Conservation (phyloP, 2,113 vertebrate genomes). For the Brachyhypopomus gauderio region DNA sequence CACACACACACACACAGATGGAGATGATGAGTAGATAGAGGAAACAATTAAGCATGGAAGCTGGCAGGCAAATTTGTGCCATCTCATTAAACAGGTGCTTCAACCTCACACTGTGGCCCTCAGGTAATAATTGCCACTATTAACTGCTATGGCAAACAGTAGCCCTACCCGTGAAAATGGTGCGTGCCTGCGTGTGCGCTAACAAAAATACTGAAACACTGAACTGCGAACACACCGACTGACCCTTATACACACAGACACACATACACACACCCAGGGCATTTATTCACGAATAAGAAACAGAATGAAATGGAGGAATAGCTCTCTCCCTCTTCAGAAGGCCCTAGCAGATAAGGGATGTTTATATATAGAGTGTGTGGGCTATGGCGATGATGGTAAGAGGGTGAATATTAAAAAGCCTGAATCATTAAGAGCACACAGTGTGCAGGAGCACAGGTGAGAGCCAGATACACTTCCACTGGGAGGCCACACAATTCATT, state of each 20-base stretch:
- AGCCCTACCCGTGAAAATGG: not conserved
- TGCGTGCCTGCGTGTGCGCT: not conserved
- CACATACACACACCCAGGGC: not conserved
- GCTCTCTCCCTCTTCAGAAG: not conserved
- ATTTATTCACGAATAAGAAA: slow-evolving; percentile 27
- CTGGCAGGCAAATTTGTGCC: slow-evolving; percentile 15
- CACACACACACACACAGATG: not conserved
- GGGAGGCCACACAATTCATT: slow-evolving; percentile 15
- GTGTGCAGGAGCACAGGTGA: slow-evolving; percentile 20
- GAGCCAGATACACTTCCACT: slow-evolving; percentile 14
- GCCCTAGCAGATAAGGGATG: slow-evolving; percentile 2
- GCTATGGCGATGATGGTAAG: slow-evolving; percentile 31
- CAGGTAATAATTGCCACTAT: slow-evolving; percentile 30
- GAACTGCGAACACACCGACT: slow-evolving; percentile 26
- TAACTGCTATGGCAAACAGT: slow-evolving; percentile 12
- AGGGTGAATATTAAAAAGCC: slow-evolving; percentile 38
- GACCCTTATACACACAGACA: slow-evolving; percentile 9
- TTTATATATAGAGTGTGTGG: slow-evolving; percentile 34
- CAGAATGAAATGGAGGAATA: slow-evolving; percentile 10
- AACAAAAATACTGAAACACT: slow-evolving; percentile 26
- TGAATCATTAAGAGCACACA: slow-evolving; percentile 36
- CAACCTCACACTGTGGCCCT: slow-evolving; percentile 21
- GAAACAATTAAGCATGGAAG: slow-evolving; percentile 14
- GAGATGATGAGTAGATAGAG: not conserved
- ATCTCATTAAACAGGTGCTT: slow-evolving; percentile 34